Conservation (phyloP, 2,113 vertebrate species). For the Ibidorhyncha struthersii region DNA sequence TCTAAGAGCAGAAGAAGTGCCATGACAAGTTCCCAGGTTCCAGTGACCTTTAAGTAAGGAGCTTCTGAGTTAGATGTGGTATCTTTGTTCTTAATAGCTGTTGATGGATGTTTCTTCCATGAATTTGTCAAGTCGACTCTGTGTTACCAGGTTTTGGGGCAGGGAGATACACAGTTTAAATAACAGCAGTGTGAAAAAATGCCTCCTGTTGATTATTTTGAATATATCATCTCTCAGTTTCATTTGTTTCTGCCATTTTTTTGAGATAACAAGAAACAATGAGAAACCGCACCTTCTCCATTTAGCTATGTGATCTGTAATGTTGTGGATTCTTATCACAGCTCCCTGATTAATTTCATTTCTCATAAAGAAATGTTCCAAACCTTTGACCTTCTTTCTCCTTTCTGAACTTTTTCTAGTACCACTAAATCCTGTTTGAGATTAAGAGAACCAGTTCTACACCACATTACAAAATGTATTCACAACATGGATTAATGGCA, state of each 20-base stretch:
- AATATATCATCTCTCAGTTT: neutral
- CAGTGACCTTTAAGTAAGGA: neutral
- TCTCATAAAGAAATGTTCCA: neutral
- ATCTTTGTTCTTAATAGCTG: neutral
- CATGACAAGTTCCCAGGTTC: neutral
- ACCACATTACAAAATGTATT: neutral
- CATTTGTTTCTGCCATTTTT: neutral
- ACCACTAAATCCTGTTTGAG: neutral
- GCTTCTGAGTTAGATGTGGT: neutral
- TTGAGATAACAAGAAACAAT: neutral
- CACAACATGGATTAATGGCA: neutral
- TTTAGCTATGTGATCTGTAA: neutral
- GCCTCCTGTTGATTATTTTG: neutral
- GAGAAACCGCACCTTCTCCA: neutral
- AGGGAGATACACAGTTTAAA: neutral
- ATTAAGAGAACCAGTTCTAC: neutral
- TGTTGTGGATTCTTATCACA: neutral
- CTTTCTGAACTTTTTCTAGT: neutral
- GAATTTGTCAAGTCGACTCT: neutral
- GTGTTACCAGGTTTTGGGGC: neutral
- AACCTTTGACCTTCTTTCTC: neutral
- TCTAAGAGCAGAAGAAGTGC: neutral
- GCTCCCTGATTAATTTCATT: neutral
- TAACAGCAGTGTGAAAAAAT: neutral
- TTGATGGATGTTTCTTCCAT: neutral